Evolutionary conservation across 2,888 invertebrate species (phyloP), one percentile per base, ranked within the genome.

Genomic region (Ornithoptera alexandrae): DNA sequence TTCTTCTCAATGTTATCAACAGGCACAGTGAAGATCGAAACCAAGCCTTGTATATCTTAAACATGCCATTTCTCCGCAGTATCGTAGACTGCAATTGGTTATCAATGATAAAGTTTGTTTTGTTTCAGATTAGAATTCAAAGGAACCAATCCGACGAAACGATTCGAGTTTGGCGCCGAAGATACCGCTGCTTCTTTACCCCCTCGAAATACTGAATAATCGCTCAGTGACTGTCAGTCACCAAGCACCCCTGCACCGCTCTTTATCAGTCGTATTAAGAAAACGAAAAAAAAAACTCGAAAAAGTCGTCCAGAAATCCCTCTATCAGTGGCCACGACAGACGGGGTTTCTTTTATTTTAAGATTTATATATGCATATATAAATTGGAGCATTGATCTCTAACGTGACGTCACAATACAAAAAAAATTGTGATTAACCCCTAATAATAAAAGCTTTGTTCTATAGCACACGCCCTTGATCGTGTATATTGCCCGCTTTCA

Each of bases 271-370:
- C 89, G 88, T 88, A 87, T 84, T 80, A 85, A 84, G 78, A 84
- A 84, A 80, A 84, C 81, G 81, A 79, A 84, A 83, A 79, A 39
- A 39, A 84, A 81, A 81, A 76, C 84, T 85, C 88, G 87, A 90
- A 85, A 70, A 79, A 78, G 80, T 70, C 67, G 67, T 67, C 60
- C 70, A 60, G 70, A 70, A 70, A 59, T 67, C 84, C 86, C 88
- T 89, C 91, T 87, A 81, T 88, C 88, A 74, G 89, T 89, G 92
- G 92, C 92, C 92, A 90, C 89, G 90, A 82, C 85, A 85, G 92
- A 82, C 75, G 81, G 81, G 77, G 82, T 76, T 80, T 74, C 80
- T 77, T 81, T 53, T 77, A 78, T 80, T 80, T 79, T 71, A 69
- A 69, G 70, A 72, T 81, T 85, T 87, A 89, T 91, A 91, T 92